These are phyloP conservation scores for Drosophila barbarae DNA, from an alignment of 2,888 invertebrate species.

Conservation along the genomic window DNA sequence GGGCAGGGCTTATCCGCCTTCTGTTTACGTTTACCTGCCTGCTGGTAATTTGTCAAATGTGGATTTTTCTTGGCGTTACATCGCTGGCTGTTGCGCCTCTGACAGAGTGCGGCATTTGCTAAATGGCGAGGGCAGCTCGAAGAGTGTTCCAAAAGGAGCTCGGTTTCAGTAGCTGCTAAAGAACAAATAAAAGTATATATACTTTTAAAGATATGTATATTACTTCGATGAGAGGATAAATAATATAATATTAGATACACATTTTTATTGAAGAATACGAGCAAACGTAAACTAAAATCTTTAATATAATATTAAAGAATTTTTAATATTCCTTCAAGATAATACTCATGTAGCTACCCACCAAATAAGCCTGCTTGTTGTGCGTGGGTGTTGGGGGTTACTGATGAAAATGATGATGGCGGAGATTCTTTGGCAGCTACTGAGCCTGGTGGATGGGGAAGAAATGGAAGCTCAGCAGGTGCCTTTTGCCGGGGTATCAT, in stretches of 20 bases:
- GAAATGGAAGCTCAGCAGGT: conserved; percentile 29
- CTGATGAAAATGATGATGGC: conserved; percentile 37
- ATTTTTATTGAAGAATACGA: no score
- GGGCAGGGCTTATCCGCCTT: conserved; percentile 16
- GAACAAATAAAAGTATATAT: no score
- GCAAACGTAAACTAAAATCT: background rate
- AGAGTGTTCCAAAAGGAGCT: background rate
- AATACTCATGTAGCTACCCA: conserved; percentile 5
- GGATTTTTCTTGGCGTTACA: conserved; percentile 56
- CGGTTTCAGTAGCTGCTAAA: background rate
- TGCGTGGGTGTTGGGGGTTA: conserved; percentile 2
- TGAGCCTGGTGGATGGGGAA: background rate
- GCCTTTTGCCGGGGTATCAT: conserved; percentile 43
- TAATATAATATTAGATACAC: no score
- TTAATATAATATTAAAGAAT: background rate
- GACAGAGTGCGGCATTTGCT: conserved; percentile 12
- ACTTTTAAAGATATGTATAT: no score
- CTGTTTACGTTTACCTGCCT: conserved; percentile 65
- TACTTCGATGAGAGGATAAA: no score
- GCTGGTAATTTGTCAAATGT: conserved; percentile 71
- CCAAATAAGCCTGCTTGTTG: background rate
- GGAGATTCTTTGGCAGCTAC: conserved; percentile 20
- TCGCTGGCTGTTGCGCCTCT: conserved; percentile 54
- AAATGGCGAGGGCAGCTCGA: conserved; percentile 44
- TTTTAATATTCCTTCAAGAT: background rate